phyloP scores from a whole-genome alignment of 2,888 invertebrate species.

The Hemicrepidius hirtus region DNA sequence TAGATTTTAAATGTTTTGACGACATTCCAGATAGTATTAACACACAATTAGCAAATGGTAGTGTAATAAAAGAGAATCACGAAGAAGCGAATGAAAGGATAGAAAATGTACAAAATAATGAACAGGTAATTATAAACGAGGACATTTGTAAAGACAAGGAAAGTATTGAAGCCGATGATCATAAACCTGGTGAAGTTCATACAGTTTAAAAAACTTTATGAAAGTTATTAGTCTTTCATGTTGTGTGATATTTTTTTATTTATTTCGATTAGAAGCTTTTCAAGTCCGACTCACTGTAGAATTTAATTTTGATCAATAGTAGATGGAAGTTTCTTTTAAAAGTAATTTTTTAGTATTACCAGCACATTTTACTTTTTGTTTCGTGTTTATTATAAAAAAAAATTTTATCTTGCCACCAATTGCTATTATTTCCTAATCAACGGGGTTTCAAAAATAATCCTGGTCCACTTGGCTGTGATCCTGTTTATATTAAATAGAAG shows the following conservation, averaged over 20 bases:
- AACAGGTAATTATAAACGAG: constrained; percentile 53
- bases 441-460: too few relatives aligned
- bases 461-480: too few relatives aligned
- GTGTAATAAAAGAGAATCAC: constrained; percentile 25
- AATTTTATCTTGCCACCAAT: too few relatives aligned
- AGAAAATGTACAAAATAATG: constrained; percentile 49
- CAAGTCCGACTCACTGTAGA: background rate
- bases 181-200: constrained; percentile 65
- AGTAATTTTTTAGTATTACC: too few relatives aligned
- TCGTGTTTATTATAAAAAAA: too few relatives aligned
- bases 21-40: constrained; percentile 56
- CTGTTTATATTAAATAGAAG: too few relatives aligned
- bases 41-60: constrained; percentile 43
- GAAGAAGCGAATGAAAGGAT: constrained; percentile 34
- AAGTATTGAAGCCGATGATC: constrained; percentile 50
- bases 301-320: background rate
- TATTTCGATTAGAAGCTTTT: background rate
- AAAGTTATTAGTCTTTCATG: constrained; percentile 11
- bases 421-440: too few relatives aligned
- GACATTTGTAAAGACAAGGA: constrained; percentile 24
- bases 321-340: too few relatives aligned
- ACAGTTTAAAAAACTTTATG: constrained; percentile 61
- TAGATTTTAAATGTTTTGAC: constrained; percentile 43
- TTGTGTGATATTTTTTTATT: constrained; percentile 16
- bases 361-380: too few relatives aligned